Conservation (phyloP, 2,797 vertebrate genomes). For the Chiloscyllium punctatum region DNA sequence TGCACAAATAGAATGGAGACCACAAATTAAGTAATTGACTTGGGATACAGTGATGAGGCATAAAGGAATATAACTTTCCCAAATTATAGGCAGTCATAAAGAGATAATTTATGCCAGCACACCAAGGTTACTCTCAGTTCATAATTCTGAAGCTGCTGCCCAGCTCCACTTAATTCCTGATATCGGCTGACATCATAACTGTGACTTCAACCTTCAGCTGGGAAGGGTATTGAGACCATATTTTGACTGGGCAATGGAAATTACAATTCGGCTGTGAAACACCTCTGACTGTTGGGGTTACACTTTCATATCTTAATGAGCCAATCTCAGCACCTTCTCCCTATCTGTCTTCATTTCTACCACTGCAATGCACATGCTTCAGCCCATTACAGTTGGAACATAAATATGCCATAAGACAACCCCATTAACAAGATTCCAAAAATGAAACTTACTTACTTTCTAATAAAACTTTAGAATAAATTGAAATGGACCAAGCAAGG, state of each 20-base stretch:
- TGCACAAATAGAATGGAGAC: slow-evolving; percentile 17
- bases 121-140: neutral
- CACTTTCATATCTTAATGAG: neutral
- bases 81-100: neutral
- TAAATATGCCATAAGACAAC: neutral
- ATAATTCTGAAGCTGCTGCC: neutral
- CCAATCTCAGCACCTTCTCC: too few relatives aligned
- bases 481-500: neutral
- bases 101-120: slow-evolving; percentile 23
- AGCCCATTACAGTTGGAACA: neutral
- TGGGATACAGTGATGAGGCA: neutral
- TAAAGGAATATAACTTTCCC: neutral
- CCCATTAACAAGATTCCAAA: neutral
- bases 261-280: neutral
- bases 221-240: neutral
- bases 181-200: neutral
- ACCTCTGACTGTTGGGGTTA: neutral
- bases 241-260: neutral
- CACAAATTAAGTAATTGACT: slow-evolving; percentile 19
- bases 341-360: neutral
- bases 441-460: neutral
- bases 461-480: neutral
- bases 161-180: neutral
- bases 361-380: neutral
- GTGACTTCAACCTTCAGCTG: neutral